Conservation (phyloP, 2,888 invertebrate species). For the Agapostemon virescens region DNA sequence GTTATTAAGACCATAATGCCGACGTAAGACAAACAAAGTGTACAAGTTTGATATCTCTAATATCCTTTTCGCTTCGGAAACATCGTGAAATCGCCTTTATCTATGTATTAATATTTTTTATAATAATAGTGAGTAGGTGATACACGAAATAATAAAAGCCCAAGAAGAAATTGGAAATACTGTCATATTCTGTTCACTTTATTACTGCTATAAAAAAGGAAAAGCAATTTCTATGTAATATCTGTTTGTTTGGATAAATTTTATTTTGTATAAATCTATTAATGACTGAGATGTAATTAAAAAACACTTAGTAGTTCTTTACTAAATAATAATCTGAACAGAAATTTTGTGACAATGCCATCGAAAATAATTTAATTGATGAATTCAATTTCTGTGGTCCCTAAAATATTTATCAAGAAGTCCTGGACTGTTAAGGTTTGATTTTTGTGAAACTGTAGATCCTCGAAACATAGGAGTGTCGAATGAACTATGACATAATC, state of each 20-base stretch:
- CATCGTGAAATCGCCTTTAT: not conserved
- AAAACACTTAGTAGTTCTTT: not conserved
- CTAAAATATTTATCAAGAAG: not conserved
- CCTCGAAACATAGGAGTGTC: too few relatives aligned
- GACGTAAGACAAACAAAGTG: not conserved
- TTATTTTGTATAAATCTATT: not conserved
- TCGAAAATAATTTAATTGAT: not conserved
- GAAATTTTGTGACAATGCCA: not conserved
- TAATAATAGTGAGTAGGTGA: not conserved
- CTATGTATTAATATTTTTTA: not conserved
- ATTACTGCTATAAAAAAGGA: not conserved
- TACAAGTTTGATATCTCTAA: not conserved
- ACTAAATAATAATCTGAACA: not conserved
- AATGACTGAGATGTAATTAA: not conserved
- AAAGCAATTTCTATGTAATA: not conserved
- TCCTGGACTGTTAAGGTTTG: too few relatives aligned
- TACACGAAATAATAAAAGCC: not conserved
- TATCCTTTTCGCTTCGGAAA: constrained; percentile 1
- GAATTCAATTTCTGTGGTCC: not conserved
- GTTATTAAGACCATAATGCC: not conserved
- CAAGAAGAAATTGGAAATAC: too few relatives aligned
- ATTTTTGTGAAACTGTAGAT: too few relatives aligned
- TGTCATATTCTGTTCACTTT: not conserved
- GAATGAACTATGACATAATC: too few relatives aligned
- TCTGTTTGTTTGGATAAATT: not conserved